phyloP scores from a whole-genome alignment of 2,113 vertebrate genomes.

The Hypanus sabinus region DNA sequence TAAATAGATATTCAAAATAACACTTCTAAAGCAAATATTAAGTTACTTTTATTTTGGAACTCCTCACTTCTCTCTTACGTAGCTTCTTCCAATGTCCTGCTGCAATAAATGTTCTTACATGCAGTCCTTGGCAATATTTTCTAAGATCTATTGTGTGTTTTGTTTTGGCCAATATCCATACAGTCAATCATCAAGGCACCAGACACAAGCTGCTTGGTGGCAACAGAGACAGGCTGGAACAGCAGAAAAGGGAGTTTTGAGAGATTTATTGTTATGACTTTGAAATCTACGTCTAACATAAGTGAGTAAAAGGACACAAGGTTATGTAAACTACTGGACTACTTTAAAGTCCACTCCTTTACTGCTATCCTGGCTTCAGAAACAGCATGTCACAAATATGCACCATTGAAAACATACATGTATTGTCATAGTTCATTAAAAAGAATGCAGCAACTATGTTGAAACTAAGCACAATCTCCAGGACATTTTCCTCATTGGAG shows the following conservation, averaged over 20 bases:
- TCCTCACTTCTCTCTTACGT: not conserved
- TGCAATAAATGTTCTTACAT: constrained; percentile 17
- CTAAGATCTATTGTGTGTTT: constrained; percentile 28
- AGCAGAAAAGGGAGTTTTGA: constrained; percentile 27
- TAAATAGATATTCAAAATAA: not conserved
- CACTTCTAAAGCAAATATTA: not conserved
- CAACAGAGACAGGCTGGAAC: constrained; percentile 31
- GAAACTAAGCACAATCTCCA: not conserved
- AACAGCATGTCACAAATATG: not conserved
- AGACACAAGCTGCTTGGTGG: constrained; percentile 27
- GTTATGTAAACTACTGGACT: constrained; percentile 26
- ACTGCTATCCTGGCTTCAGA: constrained; percentile 14
- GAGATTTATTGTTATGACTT: constrained; percentile 30
- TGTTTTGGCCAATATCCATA: constrained; percentile 20
- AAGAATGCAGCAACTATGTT: not conserved
- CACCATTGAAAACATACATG: constrained; percentile 5
- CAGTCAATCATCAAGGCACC: constrained; percentile 32
- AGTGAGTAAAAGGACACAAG: constrained; percentile 30
- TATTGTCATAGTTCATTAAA: not conserved
- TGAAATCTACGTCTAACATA: constrained; percentile 30
- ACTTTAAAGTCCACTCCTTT: not conserved
- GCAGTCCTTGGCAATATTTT: constrained; percentile 1
- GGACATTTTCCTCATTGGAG: not conserved
- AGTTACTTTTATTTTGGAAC: not conserved
- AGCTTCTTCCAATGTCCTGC: not conserved